Base-by-base conservation (phyloP, 2,797 vertebrate species). In the Sebastes umbrosus region DNA sequence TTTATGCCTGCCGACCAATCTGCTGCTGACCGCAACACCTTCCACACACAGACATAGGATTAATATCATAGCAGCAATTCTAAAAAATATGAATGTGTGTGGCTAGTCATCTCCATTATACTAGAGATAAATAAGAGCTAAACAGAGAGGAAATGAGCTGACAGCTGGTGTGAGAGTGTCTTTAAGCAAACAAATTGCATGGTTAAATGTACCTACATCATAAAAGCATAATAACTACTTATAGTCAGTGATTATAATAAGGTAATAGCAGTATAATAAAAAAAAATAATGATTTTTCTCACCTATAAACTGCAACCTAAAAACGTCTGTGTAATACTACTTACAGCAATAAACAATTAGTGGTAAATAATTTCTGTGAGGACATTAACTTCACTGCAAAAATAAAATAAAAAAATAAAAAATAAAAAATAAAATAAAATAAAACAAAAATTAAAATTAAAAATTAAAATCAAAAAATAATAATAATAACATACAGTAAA, bases 1-100 rank as follows among this genome's bases (percentile, higher is more conserved):
- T 99, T 99, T 52, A 99, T 99, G 55, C 98, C 98, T 0, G 97
- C 97, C 0, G 98, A 99, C 98, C 98, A 99, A 82, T 99, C 98
- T 27, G 97, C 94, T 60, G 97, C 95, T 3, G 98, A 99, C n/a
- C 98, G 96, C 87, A 99, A 89, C 83, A 98, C 94, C 98, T 99
- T 4, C 8, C 3, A 46, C 7, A 78, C 24, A 77, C 70, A 84
- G 7, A 65, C 3, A 62, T 7, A 24, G n/a, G 22, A 16, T 4
- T 52, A 25, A 25, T 25, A 69, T 54, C 14, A 24, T 4, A 69
- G 24, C 12, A n/a, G 46, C 27, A 20, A 22, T 20, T 36, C 24
- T 34, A 4, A 57, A 69, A 36, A 27, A 22, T 3, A 10, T 11
- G 16, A 6, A n/a, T 46, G 2, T 31, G n/a, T 2, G 8, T 39